phyloP scores from a whole-genome alignment of 2,888 invertebrate species.

The Tenthredo livida region DNA sequence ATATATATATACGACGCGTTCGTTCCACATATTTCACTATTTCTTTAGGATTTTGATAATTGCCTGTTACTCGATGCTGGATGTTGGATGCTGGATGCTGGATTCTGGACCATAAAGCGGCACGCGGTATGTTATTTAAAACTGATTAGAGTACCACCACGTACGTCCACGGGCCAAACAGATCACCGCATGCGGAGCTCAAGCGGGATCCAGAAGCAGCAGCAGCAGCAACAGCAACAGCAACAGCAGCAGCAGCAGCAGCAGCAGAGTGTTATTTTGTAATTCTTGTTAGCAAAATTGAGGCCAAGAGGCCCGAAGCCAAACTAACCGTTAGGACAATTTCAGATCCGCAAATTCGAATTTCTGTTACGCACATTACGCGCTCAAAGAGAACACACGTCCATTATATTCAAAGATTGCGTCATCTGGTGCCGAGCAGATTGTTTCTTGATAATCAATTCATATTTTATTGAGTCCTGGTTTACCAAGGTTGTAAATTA shows the following conservation, averaged over 20 bases:
- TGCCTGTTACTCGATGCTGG: conserved; percentile 12
- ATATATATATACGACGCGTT: background rate
- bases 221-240: background rate
- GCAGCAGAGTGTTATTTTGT: conserved; percentile 51
- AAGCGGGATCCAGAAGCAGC: background rate
- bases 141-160: conserved; percentile 48
- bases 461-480: conserved; percentile 43
- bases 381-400: conserved; percentile 7
- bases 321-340: conserved; percentile 59
- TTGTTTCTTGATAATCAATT: conserved; percentile 49
- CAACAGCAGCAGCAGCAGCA: background rate
- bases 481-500: conserved; percentile 50
- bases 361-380: conserved; percentile 41
- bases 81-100: background rate
- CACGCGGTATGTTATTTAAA: conserved; percentile 53
- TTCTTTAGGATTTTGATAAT: conserved; percentile 52
- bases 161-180: conserved; percentile 32
- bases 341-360: conserved; percentile 58
- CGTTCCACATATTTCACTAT: conserved; percentile 50
- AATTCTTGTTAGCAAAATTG: conserved; percentile 55
- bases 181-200: conserved; percentile 6
- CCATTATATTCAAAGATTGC: conserved; percentile 42
- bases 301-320: conserved; percentile 57
- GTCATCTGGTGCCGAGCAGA: conserved; percentile 10
- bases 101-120: conserved; percentile 34